A percentile compares a stretch with the other conserved stretches of the same genome.
Conservation (phyloP, 2,888 invertebrate species). For the Pollenia amentaria region DNA sequence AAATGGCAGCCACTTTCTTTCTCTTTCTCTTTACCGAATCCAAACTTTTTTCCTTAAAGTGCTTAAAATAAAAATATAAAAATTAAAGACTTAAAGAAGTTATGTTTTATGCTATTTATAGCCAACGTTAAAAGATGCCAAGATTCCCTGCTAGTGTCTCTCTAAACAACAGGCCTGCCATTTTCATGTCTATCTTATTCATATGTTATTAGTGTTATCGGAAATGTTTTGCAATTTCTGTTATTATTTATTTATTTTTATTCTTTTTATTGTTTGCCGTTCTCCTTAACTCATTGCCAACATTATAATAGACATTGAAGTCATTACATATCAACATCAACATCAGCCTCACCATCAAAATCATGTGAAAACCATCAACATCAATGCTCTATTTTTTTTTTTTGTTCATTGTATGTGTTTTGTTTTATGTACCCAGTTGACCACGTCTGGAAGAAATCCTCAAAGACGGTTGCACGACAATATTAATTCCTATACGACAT, state of each 20-base stretch:
- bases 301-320: slow-evolving; percentile 55
- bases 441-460: no score
- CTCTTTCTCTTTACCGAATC: no score
- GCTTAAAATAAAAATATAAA: not conserved
- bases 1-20: no score
- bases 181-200: not conserved
- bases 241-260: not conserved
- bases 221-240: slow-evolving; percentile 44
- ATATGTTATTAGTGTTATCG: slow-evolving; percentile 54
- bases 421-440: not conserved
- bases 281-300: slow-evolving; percentile 11
- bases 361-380: slow-evolving; percentile 58
- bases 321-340: slow-evolving; percentile 57
- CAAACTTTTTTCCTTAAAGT: not conserved
- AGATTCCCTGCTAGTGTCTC: slow-evolving; percentile 1
- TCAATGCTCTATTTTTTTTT: slow-evolving; percentile 4
- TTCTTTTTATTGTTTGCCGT: not conserved
- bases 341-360: slow-evolving; percentile 52
- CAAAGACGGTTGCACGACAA: no score
- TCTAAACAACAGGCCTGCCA: not conserved
- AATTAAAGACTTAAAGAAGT: slow-evolving; percentile 34
- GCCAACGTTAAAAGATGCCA: not conserved
- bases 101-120: slow-evolving; percentile 4
- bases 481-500: no score
- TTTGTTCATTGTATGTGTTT: not conserved